Conservation (phyloP, 92 coral and sea anemone species). For the Siderastrea siderea region DNA sequence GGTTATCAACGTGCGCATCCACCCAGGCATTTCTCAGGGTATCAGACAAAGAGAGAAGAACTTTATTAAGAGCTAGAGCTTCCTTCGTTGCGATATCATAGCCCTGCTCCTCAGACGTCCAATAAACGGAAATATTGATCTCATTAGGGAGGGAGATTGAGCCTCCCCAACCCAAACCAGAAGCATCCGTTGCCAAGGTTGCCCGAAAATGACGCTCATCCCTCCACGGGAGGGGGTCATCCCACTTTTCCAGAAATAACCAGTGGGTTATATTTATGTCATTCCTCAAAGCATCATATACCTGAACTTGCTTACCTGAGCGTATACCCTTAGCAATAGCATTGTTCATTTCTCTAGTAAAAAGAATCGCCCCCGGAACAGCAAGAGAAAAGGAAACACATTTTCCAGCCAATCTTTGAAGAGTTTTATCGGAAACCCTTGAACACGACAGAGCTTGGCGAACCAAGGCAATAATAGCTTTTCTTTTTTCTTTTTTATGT, state of each 20-base stretch:
- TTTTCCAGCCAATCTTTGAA: conserved; percentile 60
- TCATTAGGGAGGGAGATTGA: conserved; percentile 8
- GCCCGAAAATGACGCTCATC: conserved; percentile 53
- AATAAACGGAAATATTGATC: conserved; percentile 40
- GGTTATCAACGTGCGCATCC: conserved; percentile 66
- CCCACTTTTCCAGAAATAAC: background rate
- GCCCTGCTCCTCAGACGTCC: conserved; percentile 38
- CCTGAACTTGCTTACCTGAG: background rate
- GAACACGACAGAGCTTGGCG: background rate
- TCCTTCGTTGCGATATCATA: conserved; percentile 65
- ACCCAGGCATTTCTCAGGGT: conserved; percentile 49
- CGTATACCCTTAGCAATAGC: conserved; percentile 59
- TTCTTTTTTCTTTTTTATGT: too few species aligned
- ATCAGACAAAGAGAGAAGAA: conserved; percentile 9
- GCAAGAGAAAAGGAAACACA: conserved; percentile 14
- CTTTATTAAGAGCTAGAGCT: conserved; percentile 41
- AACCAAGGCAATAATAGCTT: background rate
- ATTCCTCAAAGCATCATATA: background rate
- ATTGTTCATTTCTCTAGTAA: conserved; percentile 59
- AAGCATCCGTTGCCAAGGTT: conserved; percentile 74
- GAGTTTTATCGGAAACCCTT: conserved; percentile 29
- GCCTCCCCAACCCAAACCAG: conserved; percentile 67
- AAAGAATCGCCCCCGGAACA: conserved; percentile 55
- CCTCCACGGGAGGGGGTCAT: background rate
- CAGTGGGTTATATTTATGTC: conserved; percentile 5